Conservation (phyloP, 2,113 vertebrate genomes). For the Neolamprologus toae region DNA sequence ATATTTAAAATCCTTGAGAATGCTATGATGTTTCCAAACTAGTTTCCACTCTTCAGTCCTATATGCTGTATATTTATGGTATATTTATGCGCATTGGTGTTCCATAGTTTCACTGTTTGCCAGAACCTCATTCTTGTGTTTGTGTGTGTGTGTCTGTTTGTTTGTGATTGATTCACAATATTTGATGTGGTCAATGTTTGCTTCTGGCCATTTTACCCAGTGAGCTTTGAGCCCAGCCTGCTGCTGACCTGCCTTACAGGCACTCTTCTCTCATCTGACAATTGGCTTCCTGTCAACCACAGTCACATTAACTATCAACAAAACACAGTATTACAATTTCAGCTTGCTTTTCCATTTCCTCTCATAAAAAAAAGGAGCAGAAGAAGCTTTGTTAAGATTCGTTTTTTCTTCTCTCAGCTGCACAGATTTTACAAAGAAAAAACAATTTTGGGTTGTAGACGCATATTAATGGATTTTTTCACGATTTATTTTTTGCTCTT, state of each 20-base stretch:
- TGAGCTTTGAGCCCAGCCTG: constrained; percentile 34
- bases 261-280: constrained; percentile 37
- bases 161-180: constrained; percentile 53
- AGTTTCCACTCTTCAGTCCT: not conserved
- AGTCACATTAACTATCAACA: constrained; percentile 37
- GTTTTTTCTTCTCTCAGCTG: not conserved
- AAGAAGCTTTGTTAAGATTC: not conserved
- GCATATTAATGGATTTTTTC: not conserved
- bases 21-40: not conserved
- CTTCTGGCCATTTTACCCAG: constrained; percentile 32
- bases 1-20: not conserved
- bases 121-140: constrained; percentile 3
- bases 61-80: not conserved
- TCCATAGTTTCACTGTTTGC: constrained; percentile 9
- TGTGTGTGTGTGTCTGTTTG: not conserved
- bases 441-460: not conserved
- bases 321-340: constrained; percentile 9
- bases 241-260: constrained; percentile 53
- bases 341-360: not conserved
- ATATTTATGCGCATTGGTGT: not conserved
- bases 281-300: constrained; percentile 50
- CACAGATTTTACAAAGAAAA: not conserved
- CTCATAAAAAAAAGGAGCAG: not conserved
- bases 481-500: not conserved
- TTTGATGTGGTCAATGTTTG: constrained; percentile 53